Percentiles rank a stretch among this genome's conserved stretches.
These are phyloP conservation scores for Tichodroma muraria DNA, from an alignment of 2,113 vertebrate species.

Conservation along the genomic window DNA sequence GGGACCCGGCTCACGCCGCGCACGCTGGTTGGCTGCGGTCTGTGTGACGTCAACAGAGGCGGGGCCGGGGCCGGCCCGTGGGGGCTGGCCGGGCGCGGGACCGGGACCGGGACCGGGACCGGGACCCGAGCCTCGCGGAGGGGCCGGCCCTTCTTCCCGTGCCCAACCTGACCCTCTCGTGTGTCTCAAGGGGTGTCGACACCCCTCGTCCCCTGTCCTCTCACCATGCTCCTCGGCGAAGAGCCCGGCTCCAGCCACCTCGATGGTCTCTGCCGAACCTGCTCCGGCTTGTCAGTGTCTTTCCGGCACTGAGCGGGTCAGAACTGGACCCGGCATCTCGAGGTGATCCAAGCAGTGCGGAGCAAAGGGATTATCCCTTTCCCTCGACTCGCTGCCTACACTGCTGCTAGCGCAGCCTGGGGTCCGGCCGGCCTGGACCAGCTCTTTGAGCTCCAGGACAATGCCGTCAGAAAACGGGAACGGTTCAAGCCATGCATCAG, in stretches of 20 bases:
- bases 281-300: rapidly evolving
- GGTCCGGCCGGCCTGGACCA: rapidly evolving
- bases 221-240: rapidly evolving
- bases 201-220: neutral
- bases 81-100: too few species aligned
- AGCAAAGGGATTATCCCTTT: neutral
- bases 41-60: neutral
- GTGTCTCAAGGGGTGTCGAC: too few species aligned
- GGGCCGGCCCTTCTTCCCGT: too few species aligned
- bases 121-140: too few species aligned
- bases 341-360: rapidly evolving
- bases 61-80: too few species aligned
- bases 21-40: neutral
- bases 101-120: too few species aligned
- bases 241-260: neutral
- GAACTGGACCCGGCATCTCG: rapidly evolving
- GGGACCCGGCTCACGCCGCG: neutral
- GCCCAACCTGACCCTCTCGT: too few species aligned
- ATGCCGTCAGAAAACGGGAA: neutral
- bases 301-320: rapidly evolving
- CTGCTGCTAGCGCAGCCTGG: neutral
- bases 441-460: rapidly evolving
- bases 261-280: rapidly evolving
- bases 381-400: rapidly evolving
- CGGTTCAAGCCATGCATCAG: rapidly evolving